Conservation (phyloP, 2,113 vertebrate species). For the Bungarus multicinctus region DNA sequence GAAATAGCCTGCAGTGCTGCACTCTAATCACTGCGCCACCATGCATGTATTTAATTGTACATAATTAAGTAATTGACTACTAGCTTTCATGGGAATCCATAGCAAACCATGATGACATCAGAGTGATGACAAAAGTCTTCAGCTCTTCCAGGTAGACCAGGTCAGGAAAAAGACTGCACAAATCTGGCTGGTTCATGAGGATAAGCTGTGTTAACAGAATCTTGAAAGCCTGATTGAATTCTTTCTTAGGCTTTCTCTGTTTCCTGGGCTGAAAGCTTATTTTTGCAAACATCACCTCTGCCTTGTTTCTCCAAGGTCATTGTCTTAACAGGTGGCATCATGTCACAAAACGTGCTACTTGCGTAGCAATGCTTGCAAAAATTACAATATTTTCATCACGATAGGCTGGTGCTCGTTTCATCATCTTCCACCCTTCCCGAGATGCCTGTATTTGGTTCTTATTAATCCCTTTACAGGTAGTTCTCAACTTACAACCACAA, state of each 20-base stretch:
- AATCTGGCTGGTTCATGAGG: not conserved
- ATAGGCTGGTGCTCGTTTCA: not conserved
- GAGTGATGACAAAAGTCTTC: not conserved
- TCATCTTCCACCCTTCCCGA: fast-evolving
- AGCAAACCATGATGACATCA: not conserved
- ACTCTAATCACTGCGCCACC: too few relatives aligned
- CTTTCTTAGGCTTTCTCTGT: not conserved
- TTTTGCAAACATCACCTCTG: not conserved
- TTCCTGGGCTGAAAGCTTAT: not conserved
- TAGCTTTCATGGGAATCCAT: not conserved
- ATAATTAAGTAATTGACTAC: not conserved
- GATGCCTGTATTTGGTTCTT: not conserved
- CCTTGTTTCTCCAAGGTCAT: not conserved
- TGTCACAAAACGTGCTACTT: not conserved
- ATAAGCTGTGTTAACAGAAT: not conserved
- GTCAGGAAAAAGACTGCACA: not conserved
- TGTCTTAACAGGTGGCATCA: not conserved
- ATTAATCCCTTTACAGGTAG: not conserved
- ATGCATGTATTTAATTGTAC: not conserved
- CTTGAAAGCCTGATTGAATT: not conserved
- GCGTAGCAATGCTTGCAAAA: not conserved
- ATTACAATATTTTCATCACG: not conserved
- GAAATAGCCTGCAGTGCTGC: too few relatives aligned
- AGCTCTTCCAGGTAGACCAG: not conserved
- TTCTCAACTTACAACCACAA: not conserved